These are phyloP conservation scores for Glossophaga mutica DNA, from an alignment of 2,797 vertebrate genomes.

Conservation along the genomic window DNA sequence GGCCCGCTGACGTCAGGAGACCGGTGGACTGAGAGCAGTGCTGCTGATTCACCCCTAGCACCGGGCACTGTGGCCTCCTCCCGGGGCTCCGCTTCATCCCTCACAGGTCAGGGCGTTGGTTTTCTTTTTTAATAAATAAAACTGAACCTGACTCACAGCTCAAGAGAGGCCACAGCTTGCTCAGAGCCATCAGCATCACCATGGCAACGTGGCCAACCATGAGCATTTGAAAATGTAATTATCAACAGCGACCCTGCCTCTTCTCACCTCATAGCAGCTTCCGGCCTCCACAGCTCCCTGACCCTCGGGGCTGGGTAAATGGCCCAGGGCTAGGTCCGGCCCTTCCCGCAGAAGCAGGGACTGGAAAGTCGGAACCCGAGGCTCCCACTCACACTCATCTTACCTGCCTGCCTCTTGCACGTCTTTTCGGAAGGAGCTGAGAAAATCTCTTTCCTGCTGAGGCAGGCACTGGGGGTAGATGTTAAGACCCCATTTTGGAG, in stretches of 20 bases:
- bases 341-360: not conserved
- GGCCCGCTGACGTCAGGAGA: conserved; percentile 76
- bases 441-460: not conserved
- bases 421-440: not conserved
- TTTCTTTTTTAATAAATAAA: conserved; percentile 78
- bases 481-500: not conserved
- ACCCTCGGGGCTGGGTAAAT: not conserved
- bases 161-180: conserved; percentile 64
- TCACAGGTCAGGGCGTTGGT: not conserved
- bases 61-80: conserved; percentile 49
- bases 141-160: conserved; percentile 80
- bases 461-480: not conserved
- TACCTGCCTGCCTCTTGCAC: not conserved
- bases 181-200: conserved; percentile 73
- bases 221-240: conserved; percentile 69
- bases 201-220: conserved; percentile 77
- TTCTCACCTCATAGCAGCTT: conserved; percentile 1
- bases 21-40: conserved; percentile 44
- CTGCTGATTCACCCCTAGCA: conserved; percentile 70
- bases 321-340: not conserved
- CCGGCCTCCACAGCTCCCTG: not conserved
- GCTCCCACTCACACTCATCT: not conserved
- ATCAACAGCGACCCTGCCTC: not conserved
- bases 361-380: not conserved
- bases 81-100: conserved; percentile 65